Evolutionary conservation across 2,888 invertebrate species (phyloP).

Genomic region (Acronicta leporina): DNA sequence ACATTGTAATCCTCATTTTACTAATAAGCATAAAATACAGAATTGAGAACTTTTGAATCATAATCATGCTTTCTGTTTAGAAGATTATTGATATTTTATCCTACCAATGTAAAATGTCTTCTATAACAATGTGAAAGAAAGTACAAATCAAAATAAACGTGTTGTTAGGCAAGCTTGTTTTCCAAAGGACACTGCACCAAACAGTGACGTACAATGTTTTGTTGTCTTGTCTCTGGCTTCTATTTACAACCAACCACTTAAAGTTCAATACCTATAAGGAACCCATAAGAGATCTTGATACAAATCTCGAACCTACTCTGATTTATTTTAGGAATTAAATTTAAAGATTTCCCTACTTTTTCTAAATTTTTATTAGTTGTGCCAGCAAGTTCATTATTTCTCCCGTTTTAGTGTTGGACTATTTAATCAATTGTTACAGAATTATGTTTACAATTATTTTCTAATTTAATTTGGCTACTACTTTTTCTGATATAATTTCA

Average conservation of each 20-base stretch:
- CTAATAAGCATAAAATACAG: neutral
- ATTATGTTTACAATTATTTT: too few species aligned
- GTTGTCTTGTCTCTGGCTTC: slow-evolving; percentile 12
- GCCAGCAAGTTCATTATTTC: too few species aligned
- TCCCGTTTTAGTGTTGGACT: too few species aligned
- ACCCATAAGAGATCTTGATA: neutral
- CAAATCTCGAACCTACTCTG: too few species aligned
- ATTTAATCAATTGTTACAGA: too few species aligned
- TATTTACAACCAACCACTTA: neutral
- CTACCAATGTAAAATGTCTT: too few species aligned
- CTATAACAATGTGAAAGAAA: neutral
- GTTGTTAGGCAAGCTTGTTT: slow-evolving; percentile 23
- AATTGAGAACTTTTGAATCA: neutral
- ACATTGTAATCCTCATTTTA: neutral
- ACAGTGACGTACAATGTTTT: slow-evolving; percentile 11
- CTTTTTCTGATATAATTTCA: too few species aligned
- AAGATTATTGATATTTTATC: neutral
- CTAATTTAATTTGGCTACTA: too few species aligned
- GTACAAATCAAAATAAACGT: slow-evolving; percentile 14
- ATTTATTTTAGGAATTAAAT: too few species aligned
- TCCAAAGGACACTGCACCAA: slow-evolving; percentile 19
- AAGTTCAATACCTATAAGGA: neutral
- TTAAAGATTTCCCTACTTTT: neutral
- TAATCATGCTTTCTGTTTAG: slow-evolving; percentile 5
- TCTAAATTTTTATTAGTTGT: too few species aligned